phyloP scores from a whole-genome alignment of 1,140 invertebrate genomes.

The Heliconius eleuchia region DNA sequence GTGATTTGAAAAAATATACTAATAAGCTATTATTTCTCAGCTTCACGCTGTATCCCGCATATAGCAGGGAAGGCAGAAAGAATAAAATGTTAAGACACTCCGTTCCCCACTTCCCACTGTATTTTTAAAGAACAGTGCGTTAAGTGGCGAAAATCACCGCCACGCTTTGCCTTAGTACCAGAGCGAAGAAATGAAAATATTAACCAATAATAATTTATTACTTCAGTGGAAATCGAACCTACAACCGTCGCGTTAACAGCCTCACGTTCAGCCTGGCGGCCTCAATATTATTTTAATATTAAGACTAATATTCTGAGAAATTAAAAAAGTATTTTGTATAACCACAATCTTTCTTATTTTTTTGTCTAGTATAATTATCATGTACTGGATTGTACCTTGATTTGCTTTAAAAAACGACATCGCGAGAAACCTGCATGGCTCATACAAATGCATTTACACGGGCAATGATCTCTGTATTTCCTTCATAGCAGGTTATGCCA shows the following conservation, averaged over 20 bases:
- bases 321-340: neutral
- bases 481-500: conserved; percentile 3
- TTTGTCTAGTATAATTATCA: neutral
- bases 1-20: no score
- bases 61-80: neutral
- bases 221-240: no score
- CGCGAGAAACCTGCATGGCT: conserved; percentile 6
- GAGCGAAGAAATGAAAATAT: no score
- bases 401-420: neutral
- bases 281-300: neutral
- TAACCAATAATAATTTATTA: no score
- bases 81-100: neutral
- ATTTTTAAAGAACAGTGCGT: neutral
- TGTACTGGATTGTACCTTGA: neutral
- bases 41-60: neutral
- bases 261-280: no score
- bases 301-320: no score
- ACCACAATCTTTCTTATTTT: neutral
- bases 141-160: neutral
- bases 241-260: no score
- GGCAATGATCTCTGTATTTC: conserved; percentile 4
- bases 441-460: neutral
- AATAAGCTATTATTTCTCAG: no score
- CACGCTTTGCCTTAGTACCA: no score
- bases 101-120: neutral